Percentiles rank a stretch among this genome's conserved stretches.
These are phyloP conservation scores for Pithys albifrons DNA, from an alignment of 2,113 vertebrate species.

Conservation along the genomic window DNA sequence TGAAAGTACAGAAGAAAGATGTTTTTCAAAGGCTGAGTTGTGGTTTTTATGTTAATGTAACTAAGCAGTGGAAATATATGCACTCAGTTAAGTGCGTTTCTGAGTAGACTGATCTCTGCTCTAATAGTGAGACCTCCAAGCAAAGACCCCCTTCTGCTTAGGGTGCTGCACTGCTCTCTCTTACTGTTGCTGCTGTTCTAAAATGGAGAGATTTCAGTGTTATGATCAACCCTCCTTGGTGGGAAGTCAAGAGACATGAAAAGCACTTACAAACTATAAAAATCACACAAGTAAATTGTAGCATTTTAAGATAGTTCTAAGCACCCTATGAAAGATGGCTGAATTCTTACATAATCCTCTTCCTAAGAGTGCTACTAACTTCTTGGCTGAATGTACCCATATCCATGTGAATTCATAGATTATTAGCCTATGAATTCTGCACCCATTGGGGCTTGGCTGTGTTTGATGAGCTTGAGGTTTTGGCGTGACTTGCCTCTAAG, in stretches of 20 bases:
- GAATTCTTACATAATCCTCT: not conserved
- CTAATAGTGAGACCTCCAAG: not conserved
- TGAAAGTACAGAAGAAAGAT: not conserved
- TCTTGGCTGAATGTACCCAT: not conserved
- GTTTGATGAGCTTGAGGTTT: not conserved
- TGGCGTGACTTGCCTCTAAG: not conserved
- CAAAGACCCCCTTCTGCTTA: not conserved
- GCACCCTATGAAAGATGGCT: not conserved
- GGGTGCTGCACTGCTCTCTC: not conserved
- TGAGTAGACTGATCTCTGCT: not conserved
- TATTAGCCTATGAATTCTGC: not conserved
- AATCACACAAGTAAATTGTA: not conserved
- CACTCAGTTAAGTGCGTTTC: not conserved
- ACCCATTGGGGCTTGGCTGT: not conserved
- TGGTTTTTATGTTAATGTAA: not conserved
- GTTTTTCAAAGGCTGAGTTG: not conserved
- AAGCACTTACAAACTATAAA: not conserved
- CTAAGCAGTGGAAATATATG: not conserved
- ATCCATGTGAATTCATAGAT: not conserved
- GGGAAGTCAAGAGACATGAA: rapidly evolving
- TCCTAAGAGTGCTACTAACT: not conserved
- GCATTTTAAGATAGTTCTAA: not conserved
- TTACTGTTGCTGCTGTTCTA: not conserved
- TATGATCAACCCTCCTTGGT: rapidly evolving
- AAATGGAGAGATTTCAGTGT: not conserved